phyloP scores from a whole-genome alignment of 2,888 invertebrate genomes.

The Ctena decussata region DNA sequence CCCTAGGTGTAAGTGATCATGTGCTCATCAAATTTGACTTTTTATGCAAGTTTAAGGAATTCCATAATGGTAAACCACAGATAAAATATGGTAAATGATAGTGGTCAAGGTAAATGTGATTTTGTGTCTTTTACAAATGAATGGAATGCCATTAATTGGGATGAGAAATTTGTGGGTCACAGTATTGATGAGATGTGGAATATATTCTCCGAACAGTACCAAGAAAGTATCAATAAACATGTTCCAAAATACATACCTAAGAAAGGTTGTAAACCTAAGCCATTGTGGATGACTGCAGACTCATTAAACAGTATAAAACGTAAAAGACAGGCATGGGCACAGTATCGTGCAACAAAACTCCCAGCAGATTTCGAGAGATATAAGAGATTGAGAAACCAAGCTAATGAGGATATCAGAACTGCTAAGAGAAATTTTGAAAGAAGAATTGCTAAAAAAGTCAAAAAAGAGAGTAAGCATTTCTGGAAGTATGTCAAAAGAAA shows the following conservation, averaged over 20 bases:
- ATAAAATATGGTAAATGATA: slow-evolving; percentile 23
- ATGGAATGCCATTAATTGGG: slow-evolving; percentile 10
- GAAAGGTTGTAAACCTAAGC: slow-evolving; percentile 25
- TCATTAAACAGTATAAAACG: neutral
- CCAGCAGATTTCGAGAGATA: slow-evolving; percentile 19
- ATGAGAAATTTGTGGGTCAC: neutral
- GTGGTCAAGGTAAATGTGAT: too few relatives aligned
- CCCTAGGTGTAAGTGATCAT: slow-evolving; percentile 23
- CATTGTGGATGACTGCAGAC: slow-evolving; percentile 9
- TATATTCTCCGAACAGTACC: slow-evolving; percentile 1
- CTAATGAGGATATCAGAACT: neutral
- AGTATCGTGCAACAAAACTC: neutral
- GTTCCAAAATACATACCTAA: slow-evolving; percentile 5
- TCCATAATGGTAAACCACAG: neutral
- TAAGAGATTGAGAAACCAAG: neutral
- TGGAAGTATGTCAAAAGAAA: slow-evolving; percentile 26
- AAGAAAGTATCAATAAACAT: slow-evolving; percentile 11
- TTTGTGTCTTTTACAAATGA: neutral
- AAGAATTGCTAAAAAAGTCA: neutral
- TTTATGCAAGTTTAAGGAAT: slow-evolving; percentile 10
- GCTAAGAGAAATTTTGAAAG: slow-evolving; percentile 10
- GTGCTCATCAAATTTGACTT: slow-evolving; percentile 8
- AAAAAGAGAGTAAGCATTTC: slow-evolving; percentile 21
- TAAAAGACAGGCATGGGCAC: slow-evolving; percentile 16
- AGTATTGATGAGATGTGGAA: slow-evolving; percentile 23